Evolutionary conservation across 2,113 vertebrate species (phyloP).

Genomic region (Saguinus midas): DNA sequence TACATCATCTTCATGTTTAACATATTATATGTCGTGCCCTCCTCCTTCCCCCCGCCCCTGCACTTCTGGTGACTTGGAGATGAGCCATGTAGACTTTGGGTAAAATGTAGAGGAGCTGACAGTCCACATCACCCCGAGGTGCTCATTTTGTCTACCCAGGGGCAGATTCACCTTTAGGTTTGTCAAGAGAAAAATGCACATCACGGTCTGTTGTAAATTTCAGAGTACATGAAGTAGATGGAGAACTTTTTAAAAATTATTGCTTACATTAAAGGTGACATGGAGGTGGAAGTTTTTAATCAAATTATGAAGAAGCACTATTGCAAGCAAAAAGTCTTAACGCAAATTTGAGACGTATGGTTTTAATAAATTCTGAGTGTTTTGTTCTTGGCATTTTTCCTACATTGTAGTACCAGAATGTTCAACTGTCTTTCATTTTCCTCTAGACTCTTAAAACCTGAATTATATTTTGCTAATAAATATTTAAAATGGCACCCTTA

Average conservation of each 20-base stretch:
- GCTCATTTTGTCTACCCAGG: neutral
- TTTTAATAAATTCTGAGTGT: neutral
- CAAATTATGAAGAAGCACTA: neutral
- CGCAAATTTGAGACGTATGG: neutral
- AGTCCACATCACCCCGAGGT: neutral
- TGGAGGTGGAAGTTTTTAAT: neutral
- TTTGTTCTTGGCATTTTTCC: neutral
- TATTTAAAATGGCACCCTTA: neutral
- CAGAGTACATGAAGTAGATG: neutral
- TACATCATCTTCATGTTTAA: neutral
- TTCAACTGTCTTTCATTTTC: neutral
- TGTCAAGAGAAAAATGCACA: neutral
- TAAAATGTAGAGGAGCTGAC: neutral
- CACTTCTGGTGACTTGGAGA: neutral
- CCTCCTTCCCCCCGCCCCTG: accelerated
- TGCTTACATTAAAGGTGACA: neutral
- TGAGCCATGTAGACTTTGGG: neutral
- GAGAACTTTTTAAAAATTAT: neutral
- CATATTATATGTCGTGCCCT: neutral
- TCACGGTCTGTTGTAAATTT: neutral
- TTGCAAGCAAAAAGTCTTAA: neutral
- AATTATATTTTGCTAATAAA: constrained; percentile 7
- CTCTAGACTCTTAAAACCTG: neutral
- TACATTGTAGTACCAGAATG: neutral
- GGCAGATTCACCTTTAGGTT: neutral